Conservation (phyloP, 2,797 vertebrate genomes). For the Petrocephalus sullivani region DNA sequence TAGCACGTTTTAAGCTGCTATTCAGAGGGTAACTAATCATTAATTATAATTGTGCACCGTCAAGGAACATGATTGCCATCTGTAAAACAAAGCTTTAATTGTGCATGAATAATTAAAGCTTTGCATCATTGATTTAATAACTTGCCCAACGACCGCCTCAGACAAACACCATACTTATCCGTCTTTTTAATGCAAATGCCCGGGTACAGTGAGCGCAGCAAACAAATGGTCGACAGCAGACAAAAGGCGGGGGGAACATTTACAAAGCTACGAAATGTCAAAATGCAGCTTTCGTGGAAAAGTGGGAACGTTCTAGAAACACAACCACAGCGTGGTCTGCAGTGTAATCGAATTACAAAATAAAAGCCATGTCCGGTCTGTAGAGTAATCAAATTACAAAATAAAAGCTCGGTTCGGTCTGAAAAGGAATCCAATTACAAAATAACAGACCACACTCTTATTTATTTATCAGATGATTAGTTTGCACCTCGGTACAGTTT, state of each 20-base stretch:
- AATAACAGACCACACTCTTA: not conserved
- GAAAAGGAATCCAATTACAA: not conserved
- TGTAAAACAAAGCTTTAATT: not conserved
- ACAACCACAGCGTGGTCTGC: not conserved
- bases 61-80: not conserved
- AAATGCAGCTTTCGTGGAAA: not conserved
- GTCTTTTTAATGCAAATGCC: not conserved
- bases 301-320: not conserved
- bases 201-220: not conserved
- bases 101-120: constrained; percentile 10
- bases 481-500: not conserved
- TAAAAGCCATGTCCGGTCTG: not conserved
- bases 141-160: not conserved
- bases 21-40: not conserved
- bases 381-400: not conserved
- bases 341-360: not conserved
- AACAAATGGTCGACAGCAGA: not conserved
- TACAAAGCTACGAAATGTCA: not conserved
- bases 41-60: constrained; percentile 2
- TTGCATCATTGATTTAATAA: constrained; percentile 1
- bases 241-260: not conserved
- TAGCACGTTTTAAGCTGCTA: not conserved
- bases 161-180: not conserved
- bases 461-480: not conserved
- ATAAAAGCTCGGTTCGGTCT: not conserved